A percentile compares a stretch with the other conserved stretches of the same genome.
Conservation (phyloP, 2,113 vertebrate genomes). For the Cyrtonyx montezumae region DNA sequence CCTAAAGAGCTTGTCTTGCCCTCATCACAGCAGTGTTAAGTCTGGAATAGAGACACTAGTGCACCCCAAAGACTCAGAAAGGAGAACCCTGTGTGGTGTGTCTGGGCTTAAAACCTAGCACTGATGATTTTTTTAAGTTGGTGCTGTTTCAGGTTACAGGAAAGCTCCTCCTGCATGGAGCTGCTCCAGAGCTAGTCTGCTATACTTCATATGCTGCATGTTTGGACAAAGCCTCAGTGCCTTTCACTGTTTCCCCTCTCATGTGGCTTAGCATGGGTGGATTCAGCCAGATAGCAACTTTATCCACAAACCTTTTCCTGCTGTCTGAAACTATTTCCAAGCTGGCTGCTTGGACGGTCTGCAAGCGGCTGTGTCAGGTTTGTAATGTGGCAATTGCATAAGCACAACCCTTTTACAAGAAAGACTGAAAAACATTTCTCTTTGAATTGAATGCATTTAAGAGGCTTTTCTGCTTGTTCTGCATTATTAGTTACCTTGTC, state of each 20-base stretch:
- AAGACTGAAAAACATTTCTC: neutral
- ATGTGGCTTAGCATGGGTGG: neutral
- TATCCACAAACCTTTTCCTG: slow-evolving; percentile 29
- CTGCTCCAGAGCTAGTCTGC: neutral
- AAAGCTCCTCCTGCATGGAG: neutral
- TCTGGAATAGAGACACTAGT: neutral
- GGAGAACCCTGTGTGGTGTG: neutral
- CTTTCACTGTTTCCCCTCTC: neutral
- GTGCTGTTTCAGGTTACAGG: neutral
- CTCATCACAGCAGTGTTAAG: neutral
- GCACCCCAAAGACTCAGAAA: neutral
- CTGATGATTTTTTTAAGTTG: neutral
- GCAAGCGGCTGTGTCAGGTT: neutral
- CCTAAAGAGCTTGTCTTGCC: neutral
- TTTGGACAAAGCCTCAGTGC: neutral
- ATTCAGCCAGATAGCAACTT: neutral
- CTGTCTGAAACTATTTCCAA: slow-evolving; percentile 27
- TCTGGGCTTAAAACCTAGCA: neutral
- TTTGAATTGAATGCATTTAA: neutral
- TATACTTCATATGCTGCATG: neutral
- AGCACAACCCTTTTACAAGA: neutral
- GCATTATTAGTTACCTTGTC: neutral
- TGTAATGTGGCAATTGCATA: neutral
- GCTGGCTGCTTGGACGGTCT: neutral
- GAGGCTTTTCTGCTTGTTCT: neutral